Evolutionary conservation across 2,113 vertebrate species (phyloP).

Genomic region (Climacteris rufus): DNA sequence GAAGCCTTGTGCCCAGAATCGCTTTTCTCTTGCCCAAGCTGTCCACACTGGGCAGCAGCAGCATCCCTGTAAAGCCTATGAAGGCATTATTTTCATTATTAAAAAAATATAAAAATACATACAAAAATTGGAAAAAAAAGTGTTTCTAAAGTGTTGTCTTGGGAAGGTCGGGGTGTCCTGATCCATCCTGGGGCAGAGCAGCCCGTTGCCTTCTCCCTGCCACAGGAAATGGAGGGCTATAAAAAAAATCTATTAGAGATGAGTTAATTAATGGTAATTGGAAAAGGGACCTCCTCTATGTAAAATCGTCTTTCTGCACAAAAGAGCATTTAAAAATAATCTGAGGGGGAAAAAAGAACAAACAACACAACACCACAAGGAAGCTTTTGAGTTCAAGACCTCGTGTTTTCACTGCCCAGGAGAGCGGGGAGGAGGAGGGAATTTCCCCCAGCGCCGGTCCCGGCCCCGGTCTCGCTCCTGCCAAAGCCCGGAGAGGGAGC

Average conservation of each 20-base stretch:
- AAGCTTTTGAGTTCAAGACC: neutral
- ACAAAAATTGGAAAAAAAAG: neutral
- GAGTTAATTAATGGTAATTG: conserved; percentile 55
- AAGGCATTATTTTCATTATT: neutral
- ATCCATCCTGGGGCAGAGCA: neutral
- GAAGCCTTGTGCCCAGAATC: neutral
- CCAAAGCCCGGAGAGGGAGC: accelerated
- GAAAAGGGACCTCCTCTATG: neutral
- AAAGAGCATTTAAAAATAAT: conserved; percentile 17
- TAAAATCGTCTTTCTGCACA: neutral
- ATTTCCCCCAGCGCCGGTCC: no score
- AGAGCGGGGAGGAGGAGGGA: neutral
- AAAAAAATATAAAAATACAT: accelerated
- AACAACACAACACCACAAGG: neutral
- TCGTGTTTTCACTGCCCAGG: accelerated
- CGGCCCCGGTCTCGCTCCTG: neutral
- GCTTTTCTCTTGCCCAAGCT: accelerated
- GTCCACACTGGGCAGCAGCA: neutral
- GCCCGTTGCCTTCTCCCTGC: accelerated
- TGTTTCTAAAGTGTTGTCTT: neutral
- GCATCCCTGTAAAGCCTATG: neutral
- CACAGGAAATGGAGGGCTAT: neutral
- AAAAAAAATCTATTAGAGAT: conserved; percentile 4
- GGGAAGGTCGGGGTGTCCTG: accelerated
- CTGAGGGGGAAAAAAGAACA: neutral